These are phyloP conservation scores for Acanthopleura granulata DNA, from an alignment of 2,888 invertebrate genomes.

Conservation along the genomic window DNA sequence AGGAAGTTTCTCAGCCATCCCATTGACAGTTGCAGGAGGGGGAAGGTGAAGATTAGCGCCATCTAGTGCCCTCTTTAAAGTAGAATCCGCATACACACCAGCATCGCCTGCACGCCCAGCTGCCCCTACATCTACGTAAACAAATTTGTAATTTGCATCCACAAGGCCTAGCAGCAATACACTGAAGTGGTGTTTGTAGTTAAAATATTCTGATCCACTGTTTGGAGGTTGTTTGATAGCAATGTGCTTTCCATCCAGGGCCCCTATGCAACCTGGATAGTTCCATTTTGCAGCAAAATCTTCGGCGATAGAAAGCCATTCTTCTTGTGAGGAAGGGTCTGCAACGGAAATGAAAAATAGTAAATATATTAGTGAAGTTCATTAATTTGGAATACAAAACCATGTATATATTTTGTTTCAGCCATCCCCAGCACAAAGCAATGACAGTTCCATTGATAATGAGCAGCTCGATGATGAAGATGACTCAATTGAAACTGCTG, in stretches of 20 bases:
- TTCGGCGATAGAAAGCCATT: constrained; percentile 3
- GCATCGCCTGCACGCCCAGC: constrained; percentile 31
- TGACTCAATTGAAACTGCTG: no score
- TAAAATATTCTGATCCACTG: constrained; percentile 22
- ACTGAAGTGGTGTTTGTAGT: constrained; percentile 28
- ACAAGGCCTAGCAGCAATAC: constrained; percentile 24
- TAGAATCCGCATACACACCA: constrained; percentile 30
- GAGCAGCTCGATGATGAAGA: no score
- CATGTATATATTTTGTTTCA: constrained; percentile 4
- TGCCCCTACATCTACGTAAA: constrained; percentile 33
- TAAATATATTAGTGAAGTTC: background rate
- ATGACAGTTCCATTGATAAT: no score
- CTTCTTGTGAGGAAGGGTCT: constrained; percentile 6
- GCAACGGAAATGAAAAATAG: constrained; percentile 8
- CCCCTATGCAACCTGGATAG: constrained; percentile 21
- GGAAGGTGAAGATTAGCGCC: constrained; percentile 28
- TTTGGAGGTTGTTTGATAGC: constrained; percentile 8
- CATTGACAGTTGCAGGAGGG: constrained; percentile 19
- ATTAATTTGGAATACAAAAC: background rate
- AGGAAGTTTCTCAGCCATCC: background rate
- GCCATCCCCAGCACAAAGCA: constrained; percentile 1
- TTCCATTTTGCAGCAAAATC: constrained; percentile 20
- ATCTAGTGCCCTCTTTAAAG: constrained; percentile 20
- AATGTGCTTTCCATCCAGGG: constrained; percentile 24
- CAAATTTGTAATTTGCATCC: constrained; percentile 30